A percentile compares a stretch with the other conserved stretches of the same genome.
Conservation (phyloP, 2,797 vertebrate genomes). For the Sebastiscus albofasciatus region DNA sequence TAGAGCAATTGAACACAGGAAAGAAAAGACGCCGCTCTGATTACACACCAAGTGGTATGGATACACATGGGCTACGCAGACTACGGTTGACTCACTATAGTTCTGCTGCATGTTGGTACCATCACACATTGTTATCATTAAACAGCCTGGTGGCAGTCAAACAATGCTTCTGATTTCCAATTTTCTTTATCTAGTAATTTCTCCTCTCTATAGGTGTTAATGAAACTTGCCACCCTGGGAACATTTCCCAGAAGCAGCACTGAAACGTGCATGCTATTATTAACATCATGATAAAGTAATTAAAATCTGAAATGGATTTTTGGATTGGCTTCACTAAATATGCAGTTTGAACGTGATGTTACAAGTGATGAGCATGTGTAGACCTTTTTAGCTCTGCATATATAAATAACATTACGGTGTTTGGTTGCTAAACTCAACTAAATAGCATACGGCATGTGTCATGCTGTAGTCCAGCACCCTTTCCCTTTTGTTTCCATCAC, state of each 20-base stretch:
- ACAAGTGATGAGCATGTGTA: not conserved
- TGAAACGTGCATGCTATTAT: not conserved
- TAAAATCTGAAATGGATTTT: not conserved
- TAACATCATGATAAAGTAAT: not conserved
- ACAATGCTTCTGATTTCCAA: not conserved
- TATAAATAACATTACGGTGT: not conserved
- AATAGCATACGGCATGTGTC: not conserved
- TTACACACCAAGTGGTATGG: not conserved
- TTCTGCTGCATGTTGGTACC: not conserved
- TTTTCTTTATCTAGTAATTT: not conserved
- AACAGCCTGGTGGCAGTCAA: not conserved
- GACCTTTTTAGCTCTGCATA: not conserved
- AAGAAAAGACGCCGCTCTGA: not conserved
- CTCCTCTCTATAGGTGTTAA: not conserved
- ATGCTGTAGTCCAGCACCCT: no score
- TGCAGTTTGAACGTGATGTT: not conserved
- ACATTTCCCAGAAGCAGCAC: not conserved
- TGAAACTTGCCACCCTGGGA: not conserved
- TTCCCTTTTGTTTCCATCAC: not conserved
- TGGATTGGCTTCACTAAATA: not conserved
- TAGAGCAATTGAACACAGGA: conserved; percentile 35
- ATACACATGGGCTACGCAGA: not conserved
- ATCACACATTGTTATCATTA: not conserved
- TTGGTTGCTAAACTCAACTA: not conserved
- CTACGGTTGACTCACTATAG: not conserved